These are phyloP conservation scores for Chalcis sispes DNA, from an alignment of 2,888 invertebrate genomes.

Conservation along the genomic window DNA sequence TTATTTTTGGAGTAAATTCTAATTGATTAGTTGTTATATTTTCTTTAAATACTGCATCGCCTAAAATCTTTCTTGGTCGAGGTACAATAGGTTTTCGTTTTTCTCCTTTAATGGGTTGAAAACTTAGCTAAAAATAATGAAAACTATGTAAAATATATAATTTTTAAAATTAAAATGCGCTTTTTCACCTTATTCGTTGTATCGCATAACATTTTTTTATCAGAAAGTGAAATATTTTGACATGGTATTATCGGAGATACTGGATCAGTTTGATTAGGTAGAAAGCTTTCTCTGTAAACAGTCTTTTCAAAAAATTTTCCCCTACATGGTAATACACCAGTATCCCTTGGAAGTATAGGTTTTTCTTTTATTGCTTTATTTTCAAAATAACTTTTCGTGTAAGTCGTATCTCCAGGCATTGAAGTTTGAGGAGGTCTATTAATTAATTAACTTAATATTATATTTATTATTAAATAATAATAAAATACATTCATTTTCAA, in stretches of 20 bases:
- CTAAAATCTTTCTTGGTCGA: conserved; percentile 64
- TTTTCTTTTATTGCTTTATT: conserved; percentile 59
- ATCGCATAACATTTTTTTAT: conserved; percentile 67
- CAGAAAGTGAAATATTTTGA: conserved; percentile 64
- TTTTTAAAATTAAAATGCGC: not conserved
- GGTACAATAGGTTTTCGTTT: conserved; percentile 69
- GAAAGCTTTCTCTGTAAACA: conserved; percentile 69
- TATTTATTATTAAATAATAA: not conserved
- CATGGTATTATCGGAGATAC: conserved; percentile 65
- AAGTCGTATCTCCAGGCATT: conserved; percentile 71
- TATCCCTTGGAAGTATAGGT: conserved; percentile 62
- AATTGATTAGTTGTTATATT: conserved; percentile 70
- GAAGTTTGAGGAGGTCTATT: conserved; percentile 65
- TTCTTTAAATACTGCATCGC: conserved; percentile 68
- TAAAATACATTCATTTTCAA: no score
- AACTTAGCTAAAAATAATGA: conserved; percentile 69
- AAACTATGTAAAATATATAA: not conserved
- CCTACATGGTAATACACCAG: conserved; percentile 60
- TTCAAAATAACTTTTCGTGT: conserved; percentile 70
- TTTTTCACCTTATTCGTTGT: conserved; percentile 72
- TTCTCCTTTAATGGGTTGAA: conserved; percentile 67
- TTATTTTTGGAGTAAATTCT: conserved; percentile 69
- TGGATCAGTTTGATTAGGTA: conserved; percentile 60
- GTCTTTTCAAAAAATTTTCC: conserved; percentile 56
- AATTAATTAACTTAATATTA: not conserved